A percentile compares a stretch with the other conserved stretches of the same genome.
phyloP scores from a whole-genome alignment of 2,113 vertebrate genomes.

The Engraulis encrasicolus region DNA sequence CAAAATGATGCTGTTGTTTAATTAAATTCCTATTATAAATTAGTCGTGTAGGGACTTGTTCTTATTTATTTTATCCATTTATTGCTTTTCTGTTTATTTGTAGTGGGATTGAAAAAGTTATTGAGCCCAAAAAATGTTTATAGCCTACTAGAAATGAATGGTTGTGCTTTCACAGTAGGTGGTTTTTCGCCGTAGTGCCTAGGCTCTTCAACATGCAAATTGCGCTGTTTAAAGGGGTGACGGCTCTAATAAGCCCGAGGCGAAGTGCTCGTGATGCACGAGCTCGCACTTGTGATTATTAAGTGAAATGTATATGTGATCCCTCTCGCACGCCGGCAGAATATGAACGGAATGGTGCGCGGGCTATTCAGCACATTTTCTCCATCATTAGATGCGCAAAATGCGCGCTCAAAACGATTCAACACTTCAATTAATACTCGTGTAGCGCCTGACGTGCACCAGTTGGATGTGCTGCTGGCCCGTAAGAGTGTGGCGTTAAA shows the following conservation, averaged over 20 bases:
- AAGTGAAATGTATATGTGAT: constrained; percentile 61
- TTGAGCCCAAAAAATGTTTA: constrained; percentile 35
- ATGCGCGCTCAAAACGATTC: constrained; percentile 14
- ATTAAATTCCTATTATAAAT: no score
- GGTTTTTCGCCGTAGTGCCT: constrained; percentile 56
- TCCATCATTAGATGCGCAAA: constrained; percentile 16
- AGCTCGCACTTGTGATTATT: constrained; percentile 75
- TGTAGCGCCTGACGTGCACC: neutral
- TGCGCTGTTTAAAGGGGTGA: constrained; percentile 58
- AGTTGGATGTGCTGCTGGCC: constrained; percentile 3
- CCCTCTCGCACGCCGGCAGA: constrained; percentile 24
- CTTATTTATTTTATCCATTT: neutral
- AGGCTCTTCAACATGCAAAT: constrained; percentile 74
- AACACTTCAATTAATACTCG: constrained; percentile 14
- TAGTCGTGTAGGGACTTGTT: neutral
- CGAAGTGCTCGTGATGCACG: constrained; percentile 71
- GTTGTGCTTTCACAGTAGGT: constrained; percentile 48
- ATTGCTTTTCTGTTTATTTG: neutral
- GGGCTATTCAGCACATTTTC: constrained; percentile 12
- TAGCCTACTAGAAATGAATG: constrained; percentile 58
- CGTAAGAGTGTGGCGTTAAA: neutral
- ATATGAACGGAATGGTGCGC: neutral
- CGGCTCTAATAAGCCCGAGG: constrained; percentile 69
- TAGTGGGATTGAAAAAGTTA: neutral
- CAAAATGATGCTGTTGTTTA: neutral